Evolutionary conservation across 2,888 invertebrate species (phyloP).

Genomic region (Orthonevra nobilis): DNA sequence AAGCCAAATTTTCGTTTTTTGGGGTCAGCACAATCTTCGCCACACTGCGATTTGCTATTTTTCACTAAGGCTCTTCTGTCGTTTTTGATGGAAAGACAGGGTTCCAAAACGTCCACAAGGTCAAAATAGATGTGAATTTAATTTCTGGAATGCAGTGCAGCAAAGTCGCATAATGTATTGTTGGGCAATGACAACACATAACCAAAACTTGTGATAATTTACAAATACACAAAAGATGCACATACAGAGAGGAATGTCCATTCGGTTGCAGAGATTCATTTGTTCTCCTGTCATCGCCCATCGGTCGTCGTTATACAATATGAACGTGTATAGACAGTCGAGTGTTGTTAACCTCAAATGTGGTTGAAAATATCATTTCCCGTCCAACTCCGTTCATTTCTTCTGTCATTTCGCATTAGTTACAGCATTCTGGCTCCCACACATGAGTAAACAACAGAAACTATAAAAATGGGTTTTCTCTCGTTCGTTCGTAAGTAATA

Average conservation of each 20-base stretch:
- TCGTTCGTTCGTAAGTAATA: background rate
- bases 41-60: no score
- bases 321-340: conserved; percentile 32
- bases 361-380: conserved; percentile 64
- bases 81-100: no score
- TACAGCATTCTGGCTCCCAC: conserved; percentile 40
- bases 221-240: background rate
- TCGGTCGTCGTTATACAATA: conserved; percentile 10
- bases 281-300: conserved; percentile 45
- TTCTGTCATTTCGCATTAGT: conserved; percentile 59
- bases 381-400: conserved; percentile 2
- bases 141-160: conserved; percentile 22
- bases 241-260: background rate
- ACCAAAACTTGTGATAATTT: conserved; percentile 15
- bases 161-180: conserved; percentile 13
- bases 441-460: conserved; percentile 39
- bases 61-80: no score
- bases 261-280: conserved; percentile 36
- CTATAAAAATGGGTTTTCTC: conserved; percentile 26
- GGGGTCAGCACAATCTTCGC: no score
- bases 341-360: conserved; percentile 70
- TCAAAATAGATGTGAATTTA: conserved; percentile 42
- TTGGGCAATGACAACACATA: background rate
- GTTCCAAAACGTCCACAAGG: conserved; percentile 37
- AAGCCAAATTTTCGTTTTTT: no score